Evolutionary conservation across 2,113 vertebrate species (phyloP).

Genomic region (Myanophis thanlyinensis): DNA sequence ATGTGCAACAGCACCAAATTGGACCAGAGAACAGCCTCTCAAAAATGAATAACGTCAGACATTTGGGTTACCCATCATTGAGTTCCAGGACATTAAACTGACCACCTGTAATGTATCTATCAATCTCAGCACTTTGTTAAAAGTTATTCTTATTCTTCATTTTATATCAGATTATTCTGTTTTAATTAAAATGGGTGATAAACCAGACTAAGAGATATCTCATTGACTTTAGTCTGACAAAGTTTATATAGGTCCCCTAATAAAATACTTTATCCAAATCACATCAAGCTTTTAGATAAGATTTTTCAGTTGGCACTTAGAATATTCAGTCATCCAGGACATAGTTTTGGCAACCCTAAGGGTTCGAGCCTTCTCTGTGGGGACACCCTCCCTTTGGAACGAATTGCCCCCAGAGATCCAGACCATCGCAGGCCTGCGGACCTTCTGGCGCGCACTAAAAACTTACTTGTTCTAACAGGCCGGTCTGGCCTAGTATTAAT

Average conservation of each 20-base stretch:
- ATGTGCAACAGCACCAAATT: not conserved
- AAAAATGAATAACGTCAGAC: not conserved
- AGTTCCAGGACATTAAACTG: not conserved
- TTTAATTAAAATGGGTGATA: not conserved
- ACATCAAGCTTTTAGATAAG: not conserved
- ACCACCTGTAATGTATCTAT: not conserved
- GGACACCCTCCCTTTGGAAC: too few species aligned
- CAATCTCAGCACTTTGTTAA: not conserved
- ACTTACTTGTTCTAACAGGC: too few species aligned
- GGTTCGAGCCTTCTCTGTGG: too few species aligned
- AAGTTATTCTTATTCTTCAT: not conserved
- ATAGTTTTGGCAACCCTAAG: too few species aligned
- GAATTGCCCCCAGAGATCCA: too few species aligned
- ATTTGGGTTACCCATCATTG: not conserved
- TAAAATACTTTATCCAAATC: not conserved
- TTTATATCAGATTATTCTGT: not conserved
- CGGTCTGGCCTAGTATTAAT: too few species aligned
- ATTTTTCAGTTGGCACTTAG: not conserved
- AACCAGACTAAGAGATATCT: not conserved
- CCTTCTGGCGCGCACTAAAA: too few species aligned
- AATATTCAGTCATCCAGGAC: too few species aligned
- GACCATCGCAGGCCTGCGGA: too few species aligned
- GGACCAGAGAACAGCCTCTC: not conserved
- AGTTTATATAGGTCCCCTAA: not conserved
- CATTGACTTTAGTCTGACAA: not conserved